Base-by-base conservation (phyloP, 1,140 invertebrate genomes). In the Danaus plexippus region DNA sequence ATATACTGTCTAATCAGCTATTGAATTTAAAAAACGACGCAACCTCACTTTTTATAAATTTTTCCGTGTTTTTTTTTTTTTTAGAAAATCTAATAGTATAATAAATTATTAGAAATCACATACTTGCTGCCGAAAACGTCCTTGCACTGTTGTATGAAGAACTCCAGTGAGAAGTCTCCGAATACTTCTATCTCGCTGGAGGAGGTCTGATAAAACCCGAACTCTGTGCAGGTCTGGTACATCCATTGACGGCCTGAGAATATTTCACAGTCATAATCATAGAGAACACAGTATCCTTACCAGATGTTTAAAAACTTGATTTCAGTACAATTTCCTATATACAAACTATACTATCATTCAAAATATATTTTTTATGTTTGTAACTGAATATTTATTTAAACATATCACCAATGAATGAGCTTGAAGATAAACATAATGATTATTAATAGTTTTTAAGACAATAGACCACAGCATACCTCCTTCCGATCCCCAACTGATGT, bases 201-300 rank as follows among this genome's bases (percentile, higher is more conserved):
- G 0, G 96, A 96, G 0, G 95, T 95, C 88, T 98, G 96, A 84
- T 93, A 98, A 74, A 96, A 98, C 15, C 96, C 97, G 84, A 98
- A 98, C 80, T 98, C 96, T 11, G 94, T 95, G 77, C 97, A 98
- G 0, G 96, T 97, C 82, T 98, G 96, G 76, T 97, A 98, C n/a
- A 90, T 93, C 96, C 96, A 98, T 73, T 96, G 94, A 0, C 95
- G 90, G 59, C 89, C 92, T 67, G 58, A 11, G 76, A 73, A 47
- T 48, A 44, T 44, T 54, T 10, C 32, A 41, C 32, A 55, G 12
- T 44, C 7, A 11, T 40, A 9, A 32, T 32, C 42, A n/a, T 41
- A 51, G 1, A 41, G 0, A 11, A 41, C 1, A 41, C 7, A 12
- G 43, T 40, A 40, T 40, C 13, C 13, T 5, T 51, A 9, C 12